These are phyloP conservation scores for Acronicta alni DNA, from an alignment of 2,888 invertebrate genomes.

Conservation along the genomic window DNA sequence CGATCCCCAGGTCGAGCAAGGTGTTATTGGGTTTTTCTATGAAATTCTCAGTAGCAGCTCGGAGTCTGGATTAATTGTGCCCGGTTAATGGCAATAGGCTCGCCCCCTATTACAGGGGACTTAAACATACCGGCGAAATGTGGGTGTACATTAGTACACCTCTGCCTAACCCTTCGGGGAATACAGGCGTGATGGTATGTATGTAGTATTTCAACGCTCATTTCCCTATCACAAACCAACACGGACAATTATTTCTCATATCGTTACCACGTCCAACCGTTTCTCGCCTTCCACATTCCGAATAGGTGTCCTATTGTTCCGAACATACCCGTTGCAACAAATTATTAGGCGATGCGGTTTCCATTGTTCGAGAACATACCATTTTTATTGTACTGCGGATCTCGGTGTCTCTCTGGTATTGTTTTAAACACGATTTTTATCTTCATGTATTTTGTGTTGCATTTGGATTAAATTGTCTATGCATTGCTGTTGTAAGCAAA, in stretches of 20 bases:
- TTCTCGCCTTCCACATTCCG: slow-evolving; percentile 31
- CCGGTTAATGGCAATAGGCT: too few species aligned
- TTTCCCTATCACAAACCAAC: slow-evolving; percentile 1
- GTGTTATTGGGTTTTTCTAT: too few species aligned
- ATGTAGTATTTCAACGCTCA: too few species aligned
- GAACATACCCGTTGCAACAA: slow-evolving; percentile 63
- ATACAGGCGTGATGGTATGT: too few species aligned
- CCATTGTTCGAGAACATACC: slow-evolving; percentile 61
- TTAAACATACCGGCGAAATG: too few species aligned
- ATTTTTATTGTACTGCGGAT: slow-evolving; percentile 65
- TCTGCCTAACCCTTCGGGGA: too few species aligned
- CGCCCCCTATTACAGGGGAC: too few species aligned
- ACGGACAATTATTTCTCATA: background rate
- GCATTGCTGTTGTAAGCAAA: slow-evolving; percentile 28
- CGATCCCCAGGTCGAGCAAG: too few species aligned
- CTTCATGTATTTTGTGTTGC: slow-evolving; percentile 57
- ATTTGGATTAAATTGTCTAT: slow-evolving; percentile 44
- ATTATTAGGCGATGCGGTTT: slow-evolving; percentile 65
- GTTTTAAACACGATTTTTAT: slow-evolving; percentile 55
- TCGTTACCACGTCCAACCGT: background rate
- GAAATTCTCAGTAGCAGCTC: too few species aligned
- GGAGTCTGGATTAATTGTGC: too few species aligned
- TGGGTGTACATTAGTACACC: too few species aligned
- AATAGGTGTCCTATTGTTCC: slow-evolving; percentile 62
- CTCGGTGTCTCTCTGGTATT: slow-evolving; percentile 55